phyloP scores from a whole-genome alignment of 1,140 invertebrate species.

The Drosophila repletoides region DNA sequence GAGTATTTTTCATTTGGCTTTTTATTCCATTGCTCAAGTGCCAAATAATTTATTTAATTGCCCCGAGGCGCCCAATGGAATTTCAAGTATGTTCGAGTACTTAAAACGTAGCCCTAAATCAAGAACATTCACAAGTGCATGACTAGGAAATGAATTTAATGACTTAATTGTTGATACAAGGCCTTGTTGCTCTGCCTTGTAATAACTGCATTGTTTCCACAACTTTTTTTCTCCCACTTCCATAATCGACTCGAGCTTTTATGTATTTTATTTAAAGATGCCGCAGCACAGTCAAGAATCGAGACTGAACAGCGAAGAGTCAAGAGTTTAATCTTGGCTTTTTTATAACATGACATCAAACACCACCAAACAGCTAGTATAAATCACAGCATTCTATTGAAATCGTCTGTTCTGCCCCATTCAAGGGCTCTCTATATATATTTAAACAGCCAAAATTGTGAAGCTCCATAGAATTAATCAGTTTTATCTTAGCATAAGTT shows the following conservation, averaged over 20 bases:
- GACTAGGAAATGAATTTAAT: conserved; percentile 30
- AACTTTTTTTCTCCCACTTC: no score
- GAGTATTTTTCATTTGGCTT: neutral
- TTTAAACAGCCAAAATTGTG: conserved; percentile 16
- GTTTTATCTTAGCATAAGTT: conserved; percentile 14
- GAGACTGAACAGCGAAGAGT: no score
- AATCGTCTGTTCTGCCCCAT: conserved; percentile 1
- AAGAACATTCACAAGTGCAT: conserved; percentile 22
- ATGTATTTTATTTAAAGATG: conserved; percentile 13
- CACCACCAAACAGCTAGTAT: neutral
- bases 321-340: conserved; percentile 2
- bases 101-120: conserved; percentile 36
- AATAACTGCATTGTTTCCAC: neutral
- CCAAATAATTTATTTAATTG: conserved; percentile 49
- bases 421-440: neutral
- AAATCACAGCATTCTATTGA: conserved; percentile 28
- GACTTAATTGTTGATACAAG: conserved; percentile 17
- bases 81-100: conserved; percentile 40
- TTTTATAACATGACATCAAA: conserved; percentile 11
- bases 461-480: conserved; percentile 21
- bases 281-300: no score
- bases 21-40: conserved; percentile 31
- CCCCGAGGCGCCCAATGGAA: conserved; percentile 24
- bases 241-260: conserved; percentile 4
- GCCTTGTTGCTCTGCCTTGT: neutral